phyloP scores from a whole-genome alignment of 1,140 invertebrate species.

The Hydropsyche tenuis region DNA sequence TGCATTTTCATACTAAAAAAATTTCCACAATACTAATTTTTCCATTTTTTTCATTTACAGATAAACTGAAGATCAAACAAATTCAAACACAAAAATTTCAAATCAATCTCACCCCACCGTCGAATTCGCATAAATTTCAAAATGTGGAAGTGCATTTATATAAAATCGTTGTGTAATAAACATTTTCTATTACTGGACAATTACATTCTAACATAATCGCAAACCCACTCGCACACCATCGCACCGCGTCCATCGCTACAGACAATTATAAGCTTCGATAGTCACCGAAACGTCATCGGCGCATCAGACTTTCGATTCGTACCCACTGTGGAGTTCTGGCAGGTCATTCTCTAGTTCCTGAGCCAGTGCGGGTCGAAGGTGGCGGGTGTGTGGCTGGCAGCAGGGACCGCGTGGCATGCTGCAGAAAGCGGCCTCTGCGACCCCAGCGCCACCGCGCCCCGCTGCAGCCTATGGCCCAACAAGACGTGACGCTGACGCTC shows the following conservation, averaged over 20 bases:
- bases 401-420: constrained; percentile 61
- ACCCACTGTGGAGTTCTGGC: constrained; percentile 30
- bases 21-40: too few species aligned
- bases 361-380: constrained; percentile 51
- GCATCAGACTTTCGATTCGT: constrained; percentile 25
- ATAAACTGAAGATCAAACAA: too few species aligned
- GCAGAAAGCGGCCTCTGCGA: constrained; percentile 61
- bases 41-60: too few species aligned
- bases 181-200: neutral
- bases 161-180: too few species aligned
- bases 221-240: neutral
- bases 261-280: neutral
- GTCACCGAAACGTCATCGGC: neutral
- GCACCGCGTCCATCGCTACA: too few species aligned
- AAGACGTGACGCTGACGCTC: constrained; percentile 60
- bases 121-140: too few species aligned
- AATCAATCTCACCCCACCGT: too few species aligned
- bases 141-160: too few species aligned
- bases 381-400: constrained; percentile 55
- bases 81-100: too few species aligned
- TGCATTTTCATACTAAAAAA: too few species aligned
- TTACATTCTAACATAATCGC: neutral
- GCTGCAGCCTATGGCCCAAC: constrained; percentile 65
- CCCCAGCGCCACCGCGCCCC: constrained; percentile 59
- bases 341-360: constrained; percentile 44